Evolutionary conservation across 2,797 vertebrate species (phyloP).

Genomic region (Lepus oiostolus): DNA sequence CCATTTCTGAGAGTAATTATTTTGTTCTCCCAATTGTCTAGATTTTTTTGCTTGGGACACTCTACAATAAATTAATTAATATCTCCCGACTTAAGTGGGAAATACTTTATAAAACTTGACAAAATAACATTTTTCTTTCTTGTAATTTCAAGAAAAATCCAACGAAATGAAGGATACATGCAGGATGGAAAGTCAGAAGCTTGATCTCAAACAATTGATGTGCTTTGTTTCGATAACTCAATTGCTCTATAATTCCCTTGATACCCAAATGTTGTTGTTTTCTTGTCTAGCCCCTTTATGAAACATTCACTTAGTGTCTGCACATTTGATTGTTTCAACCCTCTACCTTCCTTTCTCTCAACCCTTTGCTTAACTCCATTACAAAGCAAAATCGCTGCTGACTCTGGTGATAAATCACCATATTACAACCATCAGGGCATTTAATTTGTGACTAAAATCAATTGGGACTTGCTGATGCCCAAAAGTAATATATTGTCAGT

Average conservation of each 20-base stretch:
- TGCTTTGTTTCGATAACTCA: conserved; percentile 66
- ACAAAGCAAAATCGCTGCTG: conserved; percentile 78
- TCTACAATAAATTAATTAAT: background rate
- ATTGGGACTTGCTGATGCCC: conserved; percentile 83
- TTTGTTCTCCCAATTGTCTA: background rate
- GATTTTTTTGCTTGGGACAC: background rate
- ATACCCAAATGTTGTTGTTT: conserved; percentile 7
- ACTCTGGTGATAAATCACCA: conserved; percentile 86
- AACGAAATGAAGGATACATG: background rate
- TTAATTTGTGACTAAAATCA: conserved; percentile 89
- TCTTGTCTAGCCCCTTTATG: conserved; percentile 35
- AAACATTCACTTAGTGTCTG: conserved; percentile 57
- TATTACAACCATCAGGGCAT: conserved; percentile 86
- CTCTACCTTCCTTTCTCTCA: conserved; percentile 14
- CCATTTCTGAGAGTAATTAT: background rate
- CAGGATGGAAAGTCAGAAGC: background rate
- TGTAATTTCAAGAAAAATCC: background rate
- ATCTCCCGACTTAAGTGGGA: background rate
- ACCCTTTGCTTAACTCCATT: conserved; percentile 52
- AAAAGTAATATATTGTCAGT: conserved; percentile 84
- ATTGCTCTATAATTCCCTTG: conserved; percentile 53
- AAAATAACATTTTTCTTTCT: background rate
- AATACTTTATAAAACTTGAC: background rate
- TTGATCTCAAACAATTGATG: conserved; percentile 40
- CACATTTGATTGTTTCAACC: conserved; percentile 51